Conservation (phyloP, 2,888 invertebrate genomes). For the Mimachlamys varia region DNA sequence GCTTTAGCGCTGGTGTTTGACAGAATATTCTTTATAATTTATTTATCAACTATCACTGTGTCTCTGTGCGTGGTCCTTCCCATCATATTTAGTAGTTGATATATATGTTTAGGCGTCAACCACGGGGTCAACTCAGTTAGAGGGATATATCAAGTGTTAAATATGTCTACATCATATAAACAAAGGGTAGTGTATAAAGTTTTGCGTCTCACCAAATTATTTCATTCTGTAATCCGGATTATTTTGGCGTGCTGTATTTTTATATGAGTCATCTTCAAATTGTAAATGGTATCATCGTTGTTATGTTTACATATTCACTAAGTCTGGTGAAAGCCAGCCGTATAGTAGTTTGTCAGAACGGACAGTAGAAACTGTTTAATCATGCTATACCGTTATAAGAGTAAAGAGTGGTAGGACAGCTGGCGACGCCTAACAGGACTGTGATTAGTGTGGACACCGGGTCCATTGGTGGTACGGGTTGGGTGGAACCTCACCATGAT, state of each 20-base stretch:
- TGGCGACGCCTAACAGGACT: not conserved
- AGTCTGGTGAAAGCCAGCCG: not conserved
- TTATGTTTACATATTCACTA: conserved; percentile 15
- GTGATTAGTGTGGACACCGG: not conserved
- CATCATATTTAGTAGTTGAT: conserved; percentile 62
- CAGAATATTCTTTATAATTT: conserved; percentile 78
- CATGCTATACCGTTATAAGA: not conserved
- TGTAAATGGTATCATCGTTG: not conserved
- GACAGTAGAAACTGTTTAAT: conserved; percentile 6
- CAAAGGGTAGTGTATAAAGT: not conserved
- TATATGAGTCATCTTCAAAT: conserved; percentile 25
- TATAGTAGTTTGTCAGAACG: not conserved
- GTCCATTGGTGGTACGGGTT: not conserved
- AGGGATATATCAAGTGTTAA: not conserved
- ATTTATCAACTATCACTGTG: conserved; percentile 74
- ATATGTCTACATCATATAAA: conserved; percentile 15
- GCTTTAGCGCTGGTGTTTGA: conserved; percentile 79
- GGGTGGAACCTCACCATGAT: not conserved
- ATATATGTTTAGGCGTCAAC: conserved; percentile 19
- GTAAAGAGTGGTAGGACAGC: not conserved
- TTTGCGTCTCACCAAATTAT: conserved; percentile 21
- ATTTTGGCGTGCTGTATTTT: conserved; percentile 27
- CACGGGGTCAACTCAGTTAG: not conserved
- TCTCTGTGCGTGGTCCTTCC: conserved; percentile 75
- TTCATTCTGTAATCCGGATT: conserved; percentile 32